Conservation (phyloP, 2,888 invertebrate genomes). For the Pandemis cinnamomeana region DNA sequence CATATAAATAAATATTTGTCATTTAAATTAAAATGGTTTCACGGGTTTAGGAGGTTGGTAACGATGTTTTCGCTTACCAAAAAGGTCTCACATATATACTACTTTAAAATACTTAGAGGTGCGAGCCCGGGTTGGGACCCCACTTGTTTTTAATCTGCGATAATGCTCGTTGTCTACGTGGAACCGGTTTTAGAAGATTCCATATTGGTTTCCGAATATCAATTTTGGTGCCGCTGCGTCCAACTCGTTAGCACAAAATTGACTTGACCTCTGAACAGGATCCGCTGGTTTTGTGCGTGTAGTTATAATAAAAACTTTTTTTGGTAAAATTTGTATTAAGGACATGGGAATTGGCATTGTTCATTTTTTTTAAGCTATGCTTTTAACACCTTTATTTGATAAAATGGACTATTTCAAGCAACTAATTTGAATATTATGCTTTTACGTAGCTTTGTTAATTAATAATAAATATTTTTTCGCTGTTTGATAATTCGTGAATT, state of each 20-base stretch:
- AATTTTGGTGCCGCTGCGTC: neutral
- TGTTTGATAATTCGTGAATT: no score
- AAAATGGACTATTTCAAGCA: no score
- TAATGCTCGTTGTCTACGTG: neutral
- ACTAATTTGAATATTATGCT: no score
- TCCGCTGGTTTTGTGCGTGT: conserved; percentile 5
- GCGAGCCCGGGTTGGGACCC: neutral
- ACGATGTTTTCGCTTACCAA: neutral
- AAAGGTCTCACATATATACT: neutral
- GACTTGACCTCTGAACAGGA: conserved; percentile 20
- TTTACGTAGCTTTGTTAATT: no score
- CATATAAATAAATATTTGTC: no score
- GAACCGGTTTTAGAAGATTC: conserved; percentile 1
- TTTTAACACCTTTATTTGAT: no score
- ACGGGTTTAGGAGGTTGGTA: neutral
- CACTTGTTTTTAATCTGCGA: neutral
- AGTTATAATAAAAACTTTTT: conserved; percentile 8
- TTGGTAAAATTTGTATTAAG: neutral
- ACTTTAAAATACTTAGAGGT: neutral
- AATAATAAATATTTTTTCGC: no score
- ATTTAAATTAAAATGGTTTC: no score
- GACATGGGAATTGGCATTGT: neutral
- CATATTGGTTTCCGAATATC: conserved; percentile 17
- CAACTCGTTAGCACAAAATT: conserved; percentile 3
- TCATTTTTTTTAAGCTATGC: no score